A percentile compares a stretch with the other conserved stretches of the same genome.
Evolutionary conservation across 2,113 vertebrate genomes (phyloP).

Genomic region (Lonchura striata): DNA sequence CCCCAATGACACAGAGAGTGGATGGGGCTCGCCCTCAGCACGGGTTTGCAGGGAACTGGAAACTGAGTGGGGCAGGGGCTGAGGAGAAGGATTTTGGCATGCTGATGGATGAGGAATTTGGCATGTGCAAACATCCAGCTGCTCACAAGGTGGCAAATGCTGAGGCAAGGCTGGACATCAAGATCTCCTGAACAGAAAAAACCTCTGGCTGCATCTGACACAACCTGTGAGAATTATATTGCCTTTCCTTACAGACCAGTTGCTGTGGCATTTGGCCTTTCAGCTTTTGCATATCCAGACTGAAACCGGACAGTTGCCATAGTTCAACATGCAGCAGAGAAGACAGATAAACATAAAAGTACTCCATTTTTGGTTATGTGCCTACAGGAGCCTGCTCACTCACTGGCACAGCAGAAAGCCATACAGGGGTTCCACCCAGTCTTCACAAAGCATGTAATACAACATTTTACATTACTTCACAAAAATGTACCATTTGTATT

Average conservation of each 20-base stretch:
- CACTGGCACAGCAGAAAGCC: not conserved
- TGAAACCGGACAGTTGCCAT: not conserved
- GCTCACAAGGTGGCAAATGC: not conserved
- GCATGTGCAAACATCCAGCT: not conserved
- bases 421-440: too few relatives aligned
- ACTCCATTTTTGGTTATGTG: not conserved
- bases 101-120: not conserved
- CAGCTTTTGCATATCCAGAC: not conserved
- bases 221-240: not conserved
- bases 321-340: not conserved
- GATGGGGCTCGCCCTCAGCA: not conserved
- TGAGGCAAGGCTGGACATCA: not conserved
- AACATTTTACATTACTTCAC: not conserved
- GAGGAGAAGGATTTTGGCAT: not conserved
- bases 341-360: not conserved
- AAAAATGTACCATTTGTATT: not conserved
- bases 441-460: not conserved
- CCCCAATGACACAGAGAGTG: too few relatives aligned
- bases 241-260: not conserved
- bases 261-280: not conserved
- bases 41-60: rapidly evolving
- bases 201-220: not conserved
- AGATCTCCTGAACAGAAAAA: not conserved
- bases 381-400: not conserved
- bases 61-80: not conserved